These are phyloP conservation scores for Sphenodon punctatus DNA, from an alignment of 2,797 vertebrate species.

Conservation along the genomic window DNA sequence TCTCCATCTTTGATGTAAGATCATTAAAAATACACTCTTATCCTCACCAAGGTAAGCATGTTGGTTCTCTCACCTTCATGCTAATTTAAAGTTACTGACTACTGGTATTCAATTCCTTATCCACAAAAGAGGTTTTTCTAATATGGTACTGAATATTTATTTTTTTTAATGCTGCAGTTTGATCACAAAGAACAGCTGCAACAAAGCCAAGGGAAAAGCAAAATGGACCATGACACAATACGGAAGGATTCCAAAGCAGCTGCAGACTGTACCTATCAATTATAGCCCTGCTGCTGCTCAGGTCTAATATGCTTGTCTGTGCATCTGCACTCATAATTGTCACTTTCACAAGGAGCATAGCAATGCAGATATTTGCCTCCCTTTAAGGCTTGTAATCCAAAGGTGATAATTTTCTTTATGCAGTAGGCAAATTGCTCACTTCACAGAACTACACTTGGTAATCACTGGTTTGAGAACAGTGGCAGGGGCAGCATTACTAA, in stretches of 20 bases:
- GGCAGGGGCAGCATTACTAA: not conserved
- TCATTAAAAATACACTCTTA: not conserved
- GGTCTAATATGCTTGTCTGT: not conserved
- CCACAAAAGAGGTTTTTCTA: not conserved
- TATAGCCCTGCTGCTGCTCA: not conserved
- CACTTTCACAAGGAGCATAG: not conserved
- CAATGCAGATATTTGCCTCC: not conserved
- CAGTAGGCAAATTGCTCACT: not conserved
- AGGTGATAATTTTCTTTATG: slow-evolving; percentile 1
- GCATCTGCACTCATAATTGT: not conserved
- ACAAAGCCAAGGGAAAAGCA: slow-evolving; percentile 9
- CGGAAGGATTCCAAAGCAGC: not conserved
- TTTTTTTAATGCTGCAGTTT: not conserved
- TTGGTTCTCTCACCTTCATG: not conserved
- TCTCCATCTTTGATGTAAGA: no score
- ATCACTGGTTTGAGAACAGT: not conserved
- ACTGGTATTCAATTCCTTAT: not conserved
- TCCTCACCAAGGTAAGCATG: not conserved
- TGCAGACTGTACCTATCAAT: not conserved
- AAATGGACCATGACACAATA: not conserved
- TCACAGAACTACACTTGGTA: slow-evolving; percentile 10
- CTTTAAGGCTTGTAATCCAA: not conserved
- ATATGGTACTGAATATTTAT: not conserved
- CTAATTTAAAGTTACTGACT: not conserved
- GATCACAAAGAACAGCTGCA: not conserved